A percentile compares a stretch with the other conserved stretches of the same genome.
Evolutionary conservation across 2,888 invertebrate genomes (phyloP).

Genomic region (Dendrolimus pini): DNA sequence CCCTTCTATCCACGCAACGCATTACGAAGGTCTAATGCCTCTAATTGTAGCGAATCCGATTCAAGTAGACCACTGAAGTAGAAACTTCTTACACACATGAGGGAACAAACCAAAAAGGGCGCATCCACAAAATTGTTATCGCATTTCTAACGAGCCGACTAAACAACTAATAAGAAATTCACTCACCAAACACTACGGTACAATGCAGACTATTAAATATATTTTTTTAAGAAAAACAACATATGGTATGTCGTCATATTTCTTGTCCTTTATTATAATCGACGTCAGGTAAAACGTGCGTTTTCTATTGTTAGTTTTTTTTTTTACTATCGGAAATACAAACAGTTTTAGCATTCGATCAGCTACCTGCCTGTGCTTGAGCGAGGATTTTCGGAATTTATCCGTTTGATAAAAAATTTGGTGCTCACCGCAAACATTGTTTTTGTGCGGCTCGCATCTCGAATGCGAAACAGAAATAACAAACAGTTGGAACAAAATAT

Average conservation of each 20-base stretch:
- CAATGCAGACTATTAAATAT: slow-evolving; percentile 20
- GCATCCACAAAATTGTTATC: slow-evolving; percentile 52
- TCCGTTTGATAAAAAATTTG: slow-evolving; percentile 58
- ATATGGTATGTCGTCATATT: slow-evolving; percentile 61
- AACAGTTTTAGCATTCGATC: slow-evolving; percentile 62
- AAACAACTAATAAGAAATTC: slow-evolving; percentile 58
- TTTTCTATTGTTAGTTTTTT: slow-evolving; percentile 51
- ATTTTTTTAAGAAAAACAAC: slow-evolving; percentile 46
- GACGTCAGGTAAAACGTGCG: slow-evolving; percentile 63
- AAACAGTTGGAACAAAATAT: slow-evolving; percentile 21
- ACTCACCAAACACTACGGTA: slow-evolving; percentile 38
- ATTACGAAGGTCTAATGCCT: slow-evolving; percentile 27
- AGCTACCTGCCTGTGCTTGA: slow-evolving; percentile 62
- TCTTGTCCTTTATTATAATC: slow-evolving; percentile 69
- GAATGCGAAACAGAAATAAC: slow-evolving; percentile 30
- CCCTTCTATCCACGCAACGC: slow-evolving; percentile 31
- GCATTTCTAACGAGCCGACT: slow-evolving; percentile 46
- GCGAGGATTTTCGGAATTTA: slow-evolving; percentile 66
- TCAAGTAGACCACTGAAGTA: slow-evolving; percentile 50
- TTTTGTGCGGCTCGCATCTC: slow-evolving; percentile 51
- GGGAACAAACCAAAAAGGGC: slow-evolving; percentile 38
- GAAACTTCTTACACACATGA: slow-evolving; percentile 56
- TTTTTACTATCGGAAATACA: slow-evolving; percentile 68
- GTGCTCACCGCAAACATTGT: slow-evolving; percentile 74
- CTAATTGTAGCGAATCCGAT: slow-evolving; percentile 65